Evolutionary conservation across 2,113 vertebrate genomes (phyloP), one percentile per base, ranked within the genome.

Genomic region (Chunga burmeisteri): DNA sequence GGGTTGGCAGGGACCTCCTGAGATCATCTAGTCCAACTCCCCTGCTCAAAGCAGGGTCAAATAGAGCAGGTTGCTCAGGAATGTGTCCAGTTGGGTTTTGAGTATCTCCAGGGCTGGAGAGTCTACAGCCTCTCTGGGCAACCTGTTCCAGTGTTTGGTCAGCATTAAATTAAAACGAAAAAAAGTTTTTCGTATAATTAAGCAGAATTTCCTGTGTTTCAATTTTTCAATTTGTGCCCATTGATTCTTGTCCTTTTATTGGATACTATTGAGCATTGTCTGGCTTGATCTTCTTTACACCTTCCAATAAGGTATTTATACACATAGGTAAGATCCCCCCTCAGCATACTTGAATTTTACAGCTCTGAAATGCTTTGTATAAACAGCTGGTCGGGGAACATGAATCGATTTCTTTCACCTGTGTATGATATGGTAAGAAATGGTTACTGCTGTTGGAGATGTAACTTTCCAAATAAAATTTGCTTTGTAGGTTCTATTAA

Each of bases 361-460:
- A 53, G 36, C 34, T 75, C 50, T 80, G 58, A 92, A 90, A 88
- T 44, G 50, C 34, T 78, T 68, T 27, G 15, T 86, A 15, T 88
- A 42, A 56, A 90, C 80, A 71, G n/a, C 29, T 74, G 13, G 11
- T 56, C 7, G 6, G 23, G 63, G 13, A 87, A 26, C 17, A 10
- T 4, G 7, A 74, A 49, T 68, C 0, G 0, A 3, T 86, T n/a
- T 62, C 34, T 94, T 75, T 85, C 29, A 8, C 16, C 50, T 71
- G 13, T 32, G 23, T 86, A 6, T 72, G 61, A 42, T 17, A 3
- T 21, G 16, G 15, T 81, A 50, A 78, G 79, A 90, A 78, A 71
- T 29, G 21, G 11, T 59, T 71, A 50, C 73, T 75, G 49, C 62
- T 72, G 11, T 44, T 84, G 73, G 44, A 71, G 25, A 16, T 50